Base-by-base conservation (phyloP, 2,888 invertebrate species). In the Pyrocoelia pectoralis region DNA sequence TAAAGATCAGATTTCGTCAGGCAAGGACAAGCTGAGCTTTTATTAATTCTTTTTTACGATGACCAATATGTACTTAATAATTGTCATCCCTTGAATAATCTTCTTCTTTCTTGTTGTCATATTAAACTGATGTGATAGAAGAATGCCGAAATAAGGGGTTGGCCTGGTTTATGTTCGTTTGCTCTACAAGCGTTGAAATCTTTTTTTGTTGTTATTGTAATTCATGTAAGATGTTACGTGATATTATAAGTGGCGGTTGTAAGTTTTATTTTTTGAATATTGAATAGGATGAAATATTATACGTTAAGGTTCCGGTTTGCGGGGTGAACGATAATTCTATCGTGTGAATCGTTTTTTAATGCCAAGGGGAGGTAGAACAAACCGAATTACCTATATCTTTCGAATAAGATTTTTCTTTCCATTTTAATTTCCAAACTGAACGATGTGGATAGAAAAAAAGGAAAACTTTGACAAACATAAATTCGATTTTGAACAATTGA, bases 181-280 rank as follows among this genome's bases (percentile, higher is more conserved):
- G 52, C 55, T 63, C 17, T 19, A 17, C 63, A 46, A 55, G 58
- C 58, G 18, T 58, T 53, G 57, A 57, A 54, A 49, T 57, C 61
- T 58, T 63, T 54, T 14, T 60, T 58, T 63, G 46, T 62, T 54
- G 53, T 62, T 57, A 57, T 62, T 62, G 57, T 62, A 57, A 62
- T 57, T 57, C 57, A 54, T 62, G 57, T 57, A 63, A 59, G 63
- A 63, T 63, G 63, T 63, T 63, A 57, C 58, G 58, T 59, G 58
- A 63, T 63, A 63, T 59, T 55, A 58, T 58, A 63, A 63, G 63
- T 63, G 63, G 63, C 54, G 58, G 63, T 63, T 63, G 54, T 54
- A 50, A 57, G 57, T 62, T 62, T 56, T 57, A 62, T 41, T 62
- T 33, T 62, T 62, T 19, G 13, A 54, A 54, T 49, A 58, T 57